Percentiles rank a stretch among this genome's conserved stretches.
These are phyloP conservation scores for Sipha flava DNA, from an alignment of 1,140 invertebrate species.

Conservation along the genomic window DNA sequence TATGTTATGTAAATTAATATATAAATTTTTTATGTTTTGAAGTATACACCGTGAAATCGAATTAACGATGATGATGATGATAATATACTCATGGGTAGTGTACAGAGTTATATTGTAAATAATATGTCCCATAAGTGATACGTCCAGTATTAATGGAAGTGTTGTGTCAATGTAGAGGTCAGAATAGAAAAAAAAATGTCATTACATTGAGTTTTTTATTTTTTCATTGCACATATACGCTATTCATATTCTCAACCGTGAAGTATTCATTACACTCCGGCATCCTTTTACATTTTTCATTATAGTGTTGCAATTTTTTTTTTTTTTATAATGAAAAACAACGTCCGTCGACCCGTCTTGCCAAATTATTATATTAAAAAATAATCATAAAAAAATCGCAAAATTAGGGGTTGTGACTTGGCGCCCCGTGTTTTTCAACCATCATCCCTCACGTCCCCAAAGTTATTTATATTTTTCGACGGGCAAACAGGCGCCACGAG, in stretches of 20 bases:
- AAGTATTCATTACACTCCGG: slow-evolving; percentile 12
- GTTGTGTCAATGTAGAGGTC: neutral
- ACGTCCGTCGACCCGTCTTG: slow-evolving; percentile 25
- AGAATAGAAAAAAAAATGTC: neutral
- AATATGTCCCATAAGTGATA: neutral
- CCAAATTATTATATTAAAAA: slow-evolving; percentile 32
- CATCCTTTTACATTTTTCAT: slow-evolving; percentile 29
- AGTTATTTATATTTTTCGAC: slow-evolving; percentile 28
- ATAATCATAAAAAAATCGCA: slow-evolving; percentile 24
- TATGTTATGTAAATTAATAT: too few relatives aligned
- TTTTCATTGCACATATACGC: neutral
- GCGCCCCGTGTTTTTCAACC: neutral
- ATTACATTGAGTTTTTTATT: neutral
- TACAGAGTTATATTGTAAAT: neutral
- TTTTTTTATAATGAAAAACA: slow-evolving; percentile 23
- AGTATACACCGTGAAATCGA: neutral
- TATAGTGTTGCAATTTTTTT: slow-evolving; percentile 13
- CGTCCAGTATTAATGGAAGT: neutral
- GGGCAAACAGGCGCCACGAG: slow-evolving; percentile 15
- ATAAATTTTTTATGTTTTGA: too few relatives aligned
- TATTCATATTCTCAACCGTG: slow-evolving; percentile 24
- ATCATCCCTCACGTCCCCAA: slow-evolving; percentile 24
- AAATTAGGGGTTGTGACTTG: slow-evolving; percentile 28
- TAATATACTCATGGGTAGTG: neutral
- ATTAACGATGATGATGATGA: neutral